phyloP scores from a whole-genome alignment of 2,888 invertebrate genomes.

The Pecten maximus region DNA sequence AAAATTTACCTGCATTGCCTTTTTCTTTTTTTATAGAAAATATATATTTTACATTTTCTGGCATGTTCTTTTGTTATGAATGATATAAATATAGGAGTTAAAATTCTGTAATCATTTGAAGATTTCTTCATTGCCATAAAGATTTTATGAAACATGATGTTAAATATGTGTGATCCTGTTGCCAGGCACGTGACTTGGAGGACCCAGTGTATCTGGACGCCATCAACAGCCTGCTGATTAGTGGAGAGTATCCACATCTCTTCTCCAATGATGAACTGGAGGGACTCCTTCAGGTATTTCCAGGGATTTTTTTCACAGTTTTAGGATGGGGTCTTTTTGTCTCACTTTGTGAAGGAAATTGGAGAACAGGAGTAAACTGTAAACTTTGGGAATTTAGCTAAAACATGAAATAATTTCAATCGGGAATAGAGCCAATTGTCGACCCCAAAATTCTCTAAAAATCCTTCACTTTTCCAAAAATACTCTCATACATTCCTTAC shows the following conservation, averaged over 20 bases:
- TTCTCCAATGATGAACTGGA: conserved; percentile 83
- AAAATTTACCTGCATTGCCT: neutral
- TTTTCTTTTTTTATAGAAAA: no score
- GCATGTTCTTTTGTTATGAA: neutral
- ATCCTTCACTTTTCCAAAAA: no score
- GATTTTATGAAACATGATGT: neutral
- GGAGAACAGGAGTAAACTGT: no score
- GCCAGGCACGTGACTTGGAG: conserved; percentile 79
- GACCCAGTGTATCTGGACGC: conserved; percentile 81
- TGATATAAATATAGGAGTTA: neutral
- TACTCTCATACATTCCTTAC: no score
- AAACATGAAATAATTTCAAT: no score
- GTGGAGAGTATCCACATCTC: conserved; percentile 82
- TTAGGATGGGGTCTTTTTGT: no score
- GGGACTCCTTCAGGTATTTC: conserved; percentile 78
- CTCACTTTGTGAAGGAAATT: no score
- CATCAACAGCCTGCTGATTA: conserved; percentile 81
- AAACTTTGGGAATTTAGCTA: no score
- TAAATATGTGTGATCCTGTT: conserved; percentile 33
- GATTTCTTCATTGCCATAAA: neutral
- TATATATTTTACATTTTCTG: neutral
- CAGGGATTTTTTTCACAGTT: neutral
- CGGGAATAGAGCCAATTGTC: no score
- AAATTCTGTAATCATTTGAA: no score
- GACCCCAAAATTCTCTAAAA: no score